Base-by-base conservation (phyloP, 2,113 vertebrate genomes). In the Callaeas wilsoni region DNA sequence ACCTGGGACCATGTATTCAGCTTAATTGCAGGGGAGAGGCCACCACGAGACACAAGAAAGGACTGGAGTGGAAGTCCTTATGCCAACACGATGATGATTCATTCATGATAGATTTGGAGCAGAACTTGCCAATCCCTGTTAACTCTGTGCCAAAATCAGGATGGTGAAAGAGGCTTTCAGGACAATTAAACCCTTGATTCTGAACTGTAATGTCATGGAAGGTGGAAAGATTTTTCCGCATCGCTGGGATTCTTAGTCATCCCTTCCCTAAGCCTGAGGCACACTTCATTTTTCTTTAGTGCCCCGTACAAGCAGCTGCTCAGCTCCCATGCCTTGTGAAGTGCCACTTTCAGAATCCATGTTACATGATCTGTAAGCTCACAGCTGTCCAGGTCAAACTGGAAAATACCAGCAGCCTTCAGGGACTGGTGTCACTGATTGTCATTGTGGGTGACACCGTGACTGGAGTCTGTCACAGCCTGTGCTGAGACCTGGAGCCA, bases 301-400 rank as follows among this genome's bases (percentile, higher is more conserved):
- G 47, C 91, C 89, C 21, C 16, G 27, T 1, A 94, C 68, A 37
- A 82, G 95, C 64, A 93, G 93, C 69, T 90, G 93, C 69, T 97
- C 92, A 18, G 87, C 41, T 80, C 95, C 53, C 49, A 95, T 90
- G 83, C 97, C 96, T 96, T 98, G 96, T 94, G 94, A 96, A 94
- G 98, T 32, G 44, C 93, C 74, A 0, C 80, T 93, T 97, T 98
- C 96, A 99, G 94, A 87, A 98, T 97, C 95, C 73, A 69, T 80
- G 94, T 98, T 94, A 97, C 71, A 59, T 96, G 96, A 88, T 93
- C 98, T 90, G 98, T 98, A 85, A 98, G 94, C 55, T 97, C 96
- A 29, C 91, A 77, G 39, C 95, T 96, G 9, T 84, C 93, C 74
- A 95, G 55, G 50, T 94, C 60, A 39, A 97, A 90, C 35, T 70